Evolutionary conservation across 1,140 invertebrate species (phyloP).

Genomic region (Neotoxoptera formosana): DNA sequence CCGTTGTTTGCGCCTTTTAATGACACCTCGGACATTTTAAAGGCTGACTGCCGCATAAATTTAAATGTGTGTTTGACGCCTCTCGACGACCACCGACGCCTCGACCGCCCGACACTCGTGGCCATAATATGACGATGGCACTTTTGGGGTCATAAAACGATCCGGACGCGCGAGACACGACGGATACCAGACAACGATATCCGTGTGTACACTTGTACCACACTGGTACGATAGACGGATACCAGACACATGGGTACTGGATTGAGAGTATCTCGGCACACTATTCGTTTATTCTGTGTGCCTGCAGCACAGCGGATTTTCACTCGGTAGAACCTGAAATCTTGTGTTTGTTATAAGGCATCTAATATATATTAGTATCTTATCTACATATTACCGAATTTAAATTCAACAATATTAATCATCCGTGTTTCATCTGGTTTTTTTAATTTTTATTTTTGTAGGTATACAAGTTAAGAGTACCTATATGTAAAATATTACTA

Average conservation of each 20-base stretch:
- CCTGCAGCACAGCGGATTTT: too few species aligned
- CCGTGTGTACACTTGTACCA: neutral
- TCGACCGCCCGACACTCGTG: neutral
- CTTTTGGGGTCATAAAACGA: neutral
- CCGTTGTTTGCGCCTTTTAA: constrained; percentile 3
- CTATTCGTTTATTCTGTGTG: too few species aligned
- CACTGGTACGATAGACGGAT: too few species aligned
- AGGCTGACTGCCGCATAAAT: neutral
- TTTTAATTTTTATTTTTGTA: neutral
- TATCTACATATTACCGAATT: too few species aligned
- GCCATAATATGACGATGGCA: neutral
- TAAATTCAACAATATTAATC: too few species aligned
- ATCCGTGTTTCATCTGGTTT: neutral
- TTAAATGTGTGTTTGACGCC: neutral
- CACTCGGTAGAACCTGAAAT: too few species aligned
- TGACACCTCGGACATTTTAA: constrained; percentile 8
- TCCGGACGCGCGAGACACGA: neutral
- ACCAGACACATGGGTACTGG: too few species aligned
- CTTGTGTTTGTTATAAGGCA: too few species aligned
- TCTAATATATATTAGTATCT: too few species aligned
- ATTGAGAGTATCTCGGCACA: too few species aligned
- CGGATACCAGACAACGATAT: neutral
- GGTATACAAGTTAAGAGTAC: neutral
- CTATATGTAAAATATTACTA: neutral
- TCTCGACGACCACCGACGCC: too few species aligned